Percentiles rank a stretch among this genome's conserved stretches.
Conservation (phyloP, 2,797 vertebrate species). For the Sebastes trivittatus region DNA sequence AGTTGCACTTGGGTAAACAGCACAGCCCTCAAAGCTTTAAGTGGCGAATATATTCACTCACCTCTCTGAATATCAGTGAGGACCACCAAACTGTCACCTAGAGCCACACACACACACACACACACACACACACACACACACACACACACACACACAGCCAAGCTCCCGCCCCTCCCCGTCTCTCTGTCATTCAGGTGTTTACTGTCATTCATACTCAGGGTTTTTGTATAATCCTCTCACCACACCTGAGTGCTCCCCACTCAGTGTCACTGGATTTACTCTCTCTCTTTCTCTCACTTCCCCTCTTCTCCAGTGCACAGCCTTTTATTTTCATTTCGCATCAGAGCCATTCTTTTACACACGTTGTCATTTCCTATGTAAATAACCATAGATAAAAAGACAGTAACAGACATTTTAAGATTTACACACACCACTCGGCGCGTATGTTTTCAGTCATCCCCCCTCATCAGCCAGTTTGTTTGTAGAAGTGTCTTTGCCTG, state of each 20-base stretch:
- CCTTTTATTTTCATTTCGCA: constrained; percentile 69
- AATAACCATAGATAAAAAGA: constrained; percentile 80
- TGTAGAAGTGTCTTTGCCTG: constrained; percentile 77
- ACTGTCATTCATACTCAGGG: constrained; percentile 83
- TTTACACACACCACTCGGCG: constrained; percentile 64
- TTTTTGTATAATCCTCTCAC: constrained; percentile 84
- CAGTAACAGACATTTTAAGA: constrained; percentile 77
- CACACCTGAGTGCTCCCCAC: constrained; percentile 82
- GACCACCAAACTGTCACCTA: constrained; percentile 68
- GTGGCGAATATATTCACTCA: constrained; percentile 64
- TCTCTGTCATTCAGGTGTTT: constrained; percentile 87
- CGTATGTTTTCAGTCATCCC: constrained; percentile 75
- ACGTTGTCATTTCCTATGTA: constrained; percentile 79
- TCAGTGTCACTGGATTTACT: constrained; percentile 81
- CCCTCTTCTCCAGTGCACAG: constrained; percentile 47
- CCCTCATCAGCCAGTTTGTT: constrained; percentile 77
- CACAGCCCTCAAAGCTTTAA: constrained; percentile 46
- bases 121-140: constrained; percentile 6
- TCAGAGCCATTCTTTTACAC: constrained; percentile 77
- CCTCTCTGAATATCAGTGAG: constrained; percentile 59
- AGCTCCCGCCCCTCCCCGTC: constrained; percentile 54
- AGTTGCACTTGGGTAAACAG: constrained; percentile 51
- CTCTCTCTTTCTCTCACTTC: constrained; percentile 2
- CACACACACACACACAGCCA: not conserved
- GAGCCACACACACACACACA: constrained; percentile 32